Percentiles rank a stretch among this genome's conserved stretches.
These are phyloP conservation scores for Monodelphis domestica DNA, from an alignment of 2,797 vertebrate genomes.

Conservation along the genomic window DNA sequence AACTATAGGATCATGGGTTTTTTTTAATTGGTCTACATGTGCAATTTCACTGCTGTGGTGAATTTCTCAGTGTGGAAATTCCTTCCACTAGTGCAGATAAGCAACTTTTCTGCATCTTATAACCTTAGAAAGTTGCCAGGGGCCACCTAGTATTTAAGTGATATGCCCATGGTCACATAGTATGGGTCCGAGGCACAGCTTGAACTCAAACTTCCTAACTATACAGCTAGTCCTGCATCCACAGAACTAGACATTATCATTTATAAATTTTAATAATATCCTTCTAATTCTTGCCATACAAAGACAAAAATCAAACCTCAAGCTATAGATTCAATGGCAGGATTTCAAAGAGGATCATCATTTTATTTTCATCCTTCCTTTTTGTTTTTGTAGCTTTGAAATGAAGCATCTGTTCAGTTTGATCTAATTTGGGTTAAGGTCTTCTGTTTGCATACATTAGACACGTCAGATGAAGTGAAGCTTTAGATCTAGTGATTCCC, in stretches of 20 bases:
- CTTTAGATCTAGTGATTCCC: not conserved
- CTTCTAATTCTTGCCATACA: not conserved
- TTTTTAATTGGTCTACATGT: not conserved
- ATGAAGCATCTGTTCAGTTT: slow-evolving; percentile 47
- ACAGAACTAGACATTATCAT: not conserved
- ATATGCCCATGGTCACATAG: not conserved
- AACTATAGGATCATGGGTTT: not conserved
- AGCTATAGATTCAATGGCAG: slow-evolving; percentile 29
- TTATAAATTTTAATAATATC: not conserved
- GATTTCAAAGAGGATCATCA: slow-evolving; percentile 57
- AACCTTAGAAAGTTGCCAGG: not conserved
- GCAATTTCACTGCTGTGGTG: not conserved
- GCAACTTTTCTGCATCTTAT: slow-evolving; percentile 16
- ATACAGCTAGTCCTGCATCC: not conserved
- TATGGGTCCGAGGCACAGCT: not conserved
- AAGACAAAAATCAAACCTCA: not conserved
- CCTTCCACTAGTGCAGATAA: slow-evolving; percentile 30
- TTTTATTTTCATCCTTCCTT: slow-evolving; percentile 60
- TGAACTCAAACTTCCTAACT: not conserved
- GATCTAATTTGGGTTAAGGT: slow-evolving; percentile 47
- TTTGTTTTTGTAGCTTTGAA: slow-evolving; percentile 72
- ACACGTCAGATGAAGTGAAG: not conserved
- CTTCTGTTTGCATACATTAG: not conserved
- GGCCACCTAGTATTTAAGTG: not conserved
- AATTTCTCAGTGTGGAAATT: not conserved